Evolutionary conservation across 92 coral and sea anemone genomes (phyloP), one percentile per base, ranked within the genome.

Genomic region (Phenganax stokvisi): DNA sequence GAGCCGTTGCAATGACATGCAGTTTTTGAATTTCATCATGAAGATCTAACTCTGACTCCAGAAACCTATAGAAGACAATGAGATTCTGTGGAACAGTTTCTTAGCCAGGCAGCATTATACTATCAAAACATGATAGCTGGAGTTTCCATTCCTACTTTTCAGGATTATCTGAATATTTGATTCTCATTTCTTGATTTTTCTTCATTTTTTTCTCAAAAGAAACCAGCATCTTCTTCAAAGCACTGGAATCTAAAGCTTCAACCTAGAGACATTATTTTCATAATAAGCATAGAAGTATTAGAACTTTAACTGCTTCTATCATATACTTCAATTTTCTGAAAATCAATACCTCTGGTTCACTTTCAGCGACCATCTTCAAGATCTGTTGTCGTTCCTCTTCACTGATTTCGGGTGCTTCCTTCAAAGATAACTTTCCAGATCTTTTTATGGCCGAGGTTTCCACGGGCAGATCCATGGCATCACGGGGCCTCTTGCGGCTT

Each of bases 181-280:
- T 90, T 79, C 98, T 92, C 98, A 94, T 94, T 86, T 94, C 96
- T 75, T 94, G 98, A 77, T 94, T 94, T 77, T 90, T 94, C 78
- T 93, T 94, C 30, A 94, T 97, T 84, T 88, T 90, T 87, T 94
- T 94, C 66, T 94, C 98, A 94, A 94, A 94, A 25, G 93, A 25
- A 61, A 94, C 86, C 59, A 94, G 44, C 98, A 94, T 94, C 75
- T 90, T 91, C 82, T 90, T 94, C 30, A 94, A 73, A 67, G 97
- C 81, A 8, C 98, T 89, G 6, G 90, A 89, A 87, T 94, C 98
- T 65, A 94, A 79, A 9, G 98, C 88, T 72, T 94, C 98, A 54
- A 87, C 96, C 97, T 92, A 65, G 17, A 66, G 8, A 52, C 72
- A 77, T 55, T 51, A 64, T 37, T 75, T 64, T 57, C 54, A 62